These are phyloP conservation scores for Squalus acanthias DNA, from an alignment of 2,797 vertebrate species.

Conservation along the genomic window DNA sequence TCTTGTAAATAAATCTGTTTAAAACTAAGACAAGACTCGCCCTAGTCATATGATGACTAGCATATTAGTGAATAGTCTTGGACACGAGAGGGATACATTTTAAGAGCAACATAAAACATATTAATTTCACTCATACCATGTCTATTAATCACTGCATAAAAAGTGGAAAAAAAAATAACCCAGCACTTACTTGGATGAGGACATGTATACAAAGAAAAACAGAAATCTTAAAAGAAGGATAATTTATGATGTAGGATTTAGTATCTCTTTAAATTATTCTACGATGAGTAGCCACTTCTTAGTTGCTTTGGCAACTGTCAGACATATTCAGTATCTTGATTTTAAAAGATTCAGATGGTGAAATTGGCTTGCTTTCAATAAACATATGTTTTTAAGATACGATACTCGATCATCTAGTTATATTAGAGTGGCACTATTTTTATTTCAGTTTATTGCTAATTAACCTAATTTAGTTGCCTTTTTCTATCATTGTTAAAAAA, in stretches of 20 bases:
- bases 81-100: too few relatives aligned
- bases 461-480: neutral
- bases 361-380: neutral
- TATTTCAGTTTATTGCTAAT: neutral
- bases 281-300: neutral
- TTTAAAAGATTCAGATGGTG: neutral
- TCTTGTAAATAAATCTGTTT: too few relatives aligned
- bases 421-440: neutral
- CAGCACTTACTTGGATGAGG: too few relatives aligned
- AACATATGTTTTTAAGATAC: neutral
- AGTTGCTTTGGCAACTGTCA: neutral
- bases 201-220: too few relatives aligned
- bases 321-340: neutral
- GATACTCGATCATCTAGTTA: neutral
- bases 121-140: too few relatives aligned
- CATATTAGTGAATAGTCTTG: too few relatives aligned
- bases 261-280: neutral
- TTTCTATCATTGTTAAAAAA: neutral
- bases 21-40: too few relatives aligned
- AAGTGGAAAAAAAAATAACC: too few relatives aligned
- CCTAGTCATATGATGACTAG: too few relatives aligned
- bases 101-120: too few relatives aligned
- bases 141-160: too few relatives aligned
- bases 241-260: neutral
- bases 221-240: too few relatives aligned